Percentiles rank a stretch among this genome's conserved stretches.
Conservation (phyloP, 2,113 vertebrate genomes). For the Hippocampus barbouri region DNA sequence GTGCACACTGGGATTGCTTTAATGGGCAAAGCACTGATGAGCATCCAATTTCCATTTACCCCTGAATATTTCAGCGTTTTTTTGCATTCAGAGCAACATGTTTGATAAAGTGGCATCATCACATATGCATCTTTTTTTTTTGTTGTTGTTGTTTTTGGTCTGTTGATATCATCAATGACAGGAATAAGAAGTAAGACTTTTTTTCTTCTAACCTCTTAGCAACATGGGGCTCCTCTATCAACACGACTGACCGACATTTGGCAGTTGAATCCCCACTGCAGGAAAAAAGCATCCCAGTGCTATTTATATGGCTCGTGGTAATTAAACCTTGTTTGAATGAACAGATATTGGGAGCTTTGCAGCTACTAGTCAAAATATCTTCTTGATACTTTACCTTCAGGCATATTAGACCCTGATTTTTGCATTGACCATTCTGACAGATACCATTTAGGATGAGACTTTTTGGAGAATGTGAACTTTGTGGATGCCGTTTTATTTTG, state of each 20-base stretch:
- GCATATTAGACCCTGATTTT: too few species aligned
- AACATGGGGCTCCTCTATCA: constrained; percentile 10
- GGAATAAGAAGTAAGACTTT: too few species aligned
- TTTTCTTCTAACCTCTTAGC: constrained; percentile 10
- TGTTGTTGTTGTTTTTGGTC: neutral
- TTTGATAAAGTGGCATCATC: constrained; percentile 29
- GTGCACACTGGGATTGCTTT: constrained; percentile 38
- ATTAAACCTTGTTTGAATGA: constrained; percentile 18
- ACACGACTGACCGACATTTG: constrained; percentile 26
- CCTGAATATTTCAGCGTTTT: constrained; percentile 51
- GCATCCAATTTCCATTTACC: constrained; percentile 33
- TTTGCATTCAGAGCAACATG: constrained; percentile 27
- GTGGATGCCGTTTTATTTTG: too few species aligned
- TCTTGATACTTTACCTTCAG: too few species aligned
- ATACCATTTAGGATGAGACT: too few species aligned
- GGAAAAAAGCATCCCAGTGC: constrained; percentile 5
- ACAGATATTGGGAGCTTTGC: constrained; percentile 2
- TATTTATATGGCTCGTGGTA: constrained; percentile 3
- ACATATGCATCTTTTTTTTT: constrained; percentile 5
- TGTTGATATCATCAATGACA: neutral
- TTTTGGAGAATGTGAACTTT: too few species aligned
- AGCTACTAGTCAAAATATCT: constrained; percentile 20
- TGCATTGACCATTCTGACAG: too few species aligned
- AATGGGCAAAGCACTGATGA: constrained; percentile 56
- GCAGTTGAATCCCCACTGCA: constrained; percentile 17